Base-by-base conservation (phyloP, 2,797 vertebrate species). In the Scomberomorus guttatus region DNA sequence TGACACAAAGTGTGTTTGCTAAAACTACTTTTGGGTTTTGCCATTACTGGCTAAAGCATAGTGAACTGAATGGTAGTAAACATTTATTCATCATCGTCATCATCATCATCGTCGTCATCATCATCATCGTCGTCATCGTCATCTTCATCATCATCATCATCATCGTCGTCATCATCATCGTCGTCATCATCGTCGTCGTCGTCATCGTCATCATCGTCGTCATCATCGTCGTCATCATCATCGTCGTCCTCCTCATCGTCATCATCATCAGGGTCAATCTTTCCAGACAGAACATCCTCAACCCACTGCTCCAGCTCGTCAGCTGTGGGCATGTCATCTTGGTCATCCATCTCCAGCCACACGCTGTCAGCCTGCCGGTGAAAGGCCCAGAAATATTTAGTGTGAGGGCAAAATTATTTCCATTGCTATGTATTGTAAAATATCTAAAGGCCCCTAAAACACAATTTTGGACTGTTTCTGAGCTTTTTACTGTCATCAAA, bases 271-370 rank as follows among this genome's bases (percentile, higher is more conserved):
- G 96, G 96, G 89, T 97, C 96, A 18, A 98, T 96, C 72, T 97
- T 96, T 0, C 97, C 97, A 0, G 90, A 94, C 57, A 98, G 90
- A 68, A 98, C 97, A 0, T 97, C 96, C 68, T 97, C 96, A 0
- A 98, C 94, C 97, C 97, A 98, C 87, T 95, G 94, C 82, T 98
- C 96, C 22, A 98, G 90, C 89, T 98, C 97, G 0, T 97, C 96
- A 0, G 96, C 88, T 0, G 96, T 90, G 1, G 97, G 97, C 91
- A 98, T 95, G 76, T 97, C 96, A 1, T 98, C 97, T 4, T 97
- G 92, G 0, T 97, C 95, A 1, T 97, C 97, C 97, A 98, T 98
- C 62, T 97, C 96, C 95, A 98, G 86, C 97, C 97, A 98, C 72
- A 97, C 83, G n/a, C 97, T 98, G 86, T 98, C 97, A 0, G 97